These are phyloP conservation scores for Blera fallax DNA, from an alignment of 2,888 invertebrate genomes.

Conservation along the genomic window DNA sequence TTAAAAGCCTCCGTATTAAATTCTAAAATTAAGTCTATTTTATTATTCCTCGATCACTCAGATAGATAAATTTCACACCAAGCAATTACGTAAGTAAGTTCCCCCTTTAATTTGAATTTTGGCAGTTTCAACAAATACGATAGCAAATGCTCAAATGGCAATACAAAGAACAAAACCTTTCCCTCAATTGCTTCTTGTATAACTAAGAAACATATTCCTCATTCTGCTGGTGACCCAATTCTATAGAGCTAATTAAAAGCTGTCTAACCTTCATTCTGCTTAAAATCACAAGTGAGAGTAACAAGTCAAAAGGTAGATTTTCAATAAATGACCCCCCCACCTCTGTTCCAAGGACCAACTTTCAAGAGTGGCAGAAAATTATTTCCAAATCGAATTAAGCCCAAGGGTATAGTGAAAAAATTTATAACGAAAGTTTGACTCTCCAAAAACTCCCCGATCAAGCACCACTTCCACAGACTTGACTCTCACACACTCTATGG, in stretches of 20 bases:
- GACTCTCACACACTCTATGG: neutral
- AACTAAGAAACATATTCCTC: neutral
- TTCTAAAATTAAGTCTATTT: too few relatives aligned
- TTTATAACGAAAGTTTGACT: slow-evolving; percentile 54
- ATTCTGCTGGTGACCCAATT: neutral
- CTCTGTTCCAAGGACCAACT: slow-evolving; percentile 35
- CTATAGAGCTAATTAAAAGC: slow-evolving; percentile 4
- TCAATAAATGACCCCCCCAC: slow-evolving; percentile 9
- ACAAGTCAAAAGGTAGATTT: slow-evolving; percentile 38
- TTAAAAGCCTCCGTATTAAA: too few relatives aligned
- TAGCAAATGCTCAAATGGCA: neutral
- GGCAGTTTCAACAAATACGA: too few relatives aligned
- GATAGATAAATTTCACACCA: too few relatives aligned
- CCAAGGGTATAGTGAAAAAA: slow-evolving; percentile 34
- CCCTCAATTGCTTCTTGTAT: neutral
- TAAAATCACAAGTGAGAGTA: slow-evolving; percentile 20
- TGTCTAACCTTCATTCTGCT: neutral
- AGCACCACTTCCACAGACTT: neutral
- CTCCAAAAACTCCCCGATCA: slow-evolving; percentile 4
- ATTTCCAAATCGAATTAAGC: slow-evolving; percentile 58
- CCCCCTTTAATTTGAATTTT: too few relatives aligned
- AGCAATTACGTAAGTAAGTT: too few relatives aligned
- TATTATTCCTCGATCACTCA: too few relatives aligned
- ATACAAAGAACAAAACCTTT: too few relatives aligned
- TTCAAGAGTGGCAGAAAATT: slow-evolving; percentile 36